Base-by-base conservation (phyloP, 2,797 vertebrate genomes). In the Poliocrania exsul region DNA sequence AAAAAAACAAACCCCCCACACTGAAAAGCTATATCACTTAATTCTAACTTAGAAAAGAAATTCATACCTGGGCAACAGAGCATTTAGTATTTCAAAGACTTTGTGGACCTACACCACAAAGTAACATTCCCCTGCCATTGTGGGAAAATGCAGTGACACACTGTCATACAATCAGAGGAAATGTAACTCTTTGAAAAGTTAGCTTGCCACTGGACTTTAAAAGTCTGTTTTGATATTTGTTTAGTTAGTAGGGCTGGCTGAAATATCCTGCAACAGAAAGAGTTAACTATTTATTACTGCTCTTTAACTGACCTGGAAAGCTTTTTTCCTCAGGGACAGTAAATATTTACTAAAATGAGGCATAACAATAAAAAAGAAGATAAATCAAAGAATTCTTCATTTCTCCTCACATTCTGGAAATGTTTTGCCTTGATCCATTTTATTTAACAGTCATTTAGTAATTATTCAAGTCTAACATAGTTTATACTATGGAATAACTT, bases 51-150 rank as follows among this genome's bases (percentile, higher is more conserved):
- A 70, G 46, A 85, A 78, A 69, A 89, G 33, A 65, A 3, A 7
- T 73, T 70, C 53, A 66, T 81, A 57, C 17, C 31, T 71, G 49
- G 33, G 16, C 25, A 85, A 66, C 1, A 35, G 46, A 2, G 10
- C 3, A 0, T 44, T 56, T 49, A 46, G 28, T 51, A 25, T 49
- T 37, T 42, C 29, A 79, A 80, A 42, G 64, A 38, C 47, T 81
- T 51, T 29, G 15, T 57, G 42, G 42, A 71, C 26, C 29, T 29
- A 20, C n/a, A 17, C 9, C 44, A 21, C 20, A 11, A 29, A 4
- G 37, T 19, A 77, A 6, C 0, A 2, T 17, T 25, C 10, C 21
- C 11, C 38, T 56, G 26, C 31, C 11, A 1, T 4, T 35, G 29
- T 1, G 5, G 20, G 29, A 21, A 66, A 75, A 54, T 2, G 3